Evolutionary conservation across 2,797 vertebrate genomes (phyloP).

Genomic region (Botia kubotai): DNA sequence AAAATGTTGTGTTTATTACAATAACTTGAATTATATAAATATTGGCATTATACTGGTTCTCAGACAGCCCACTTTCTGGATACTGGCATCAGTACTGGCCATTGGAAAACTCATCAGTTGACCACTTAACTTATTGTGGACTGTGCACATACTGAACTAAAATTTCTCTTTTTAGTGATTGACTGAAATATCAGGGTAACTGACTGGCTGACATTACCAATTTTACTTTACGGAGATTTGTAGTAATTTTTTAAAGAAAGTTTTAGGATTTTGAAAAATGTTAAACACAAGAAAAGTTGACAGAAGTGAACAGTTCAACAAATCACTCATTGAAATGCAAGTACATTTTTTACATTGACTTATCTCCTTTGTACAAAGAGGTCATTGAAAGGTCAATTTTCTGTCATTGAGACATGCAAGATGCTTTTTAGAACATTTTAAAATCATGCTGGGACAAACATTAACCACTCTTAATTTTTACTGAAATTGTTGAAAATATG

Average conservation of each 20-base stretch:
- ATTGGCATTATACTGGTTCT: too few relatives aligned
- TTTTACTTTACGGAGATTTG: neutral
- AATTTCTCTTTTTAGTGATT: neutral
- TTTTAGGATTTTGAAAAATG: too few relatives aligned
- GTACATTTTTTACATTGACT: too few relatives aligned
- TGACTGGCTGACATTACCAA: neutral
- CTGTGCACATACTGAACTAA: neutral
- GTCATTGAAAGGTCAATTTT: too few relatives aligned
- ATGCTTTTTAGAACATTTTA: neutral
- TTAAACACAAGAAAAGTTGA: too few relatives aligned
- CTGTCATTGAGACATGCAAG: neutral
- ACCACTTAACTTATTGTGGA: neutral
- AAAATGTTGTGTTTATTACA: too few relatives aligned
- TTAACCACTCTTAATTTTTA: neutral
- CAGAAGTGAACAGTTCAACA: too few relatives aligned
- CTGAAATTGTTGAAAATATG: too few relatives aligned
- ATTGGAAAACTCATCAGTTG: neutral
- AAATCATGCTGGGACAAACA: neutral
- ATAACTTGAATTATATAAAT: too few relatives aligned
- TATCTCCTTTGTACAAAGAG: too few relatives aligned
- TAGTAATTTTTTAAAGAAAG: neutral
- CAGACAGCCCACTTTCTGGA: neutral
- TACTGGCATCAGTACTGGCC: neutral
- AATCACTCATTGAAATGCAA: too few relatives aligned
- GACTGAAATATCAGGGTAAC: neutral